These are phyloP conservation scores for Pycnomerus fuliginosus DNA, from an alignment of 2,888 invertebrate genomes.

Conservation along the genomic window DNA sequence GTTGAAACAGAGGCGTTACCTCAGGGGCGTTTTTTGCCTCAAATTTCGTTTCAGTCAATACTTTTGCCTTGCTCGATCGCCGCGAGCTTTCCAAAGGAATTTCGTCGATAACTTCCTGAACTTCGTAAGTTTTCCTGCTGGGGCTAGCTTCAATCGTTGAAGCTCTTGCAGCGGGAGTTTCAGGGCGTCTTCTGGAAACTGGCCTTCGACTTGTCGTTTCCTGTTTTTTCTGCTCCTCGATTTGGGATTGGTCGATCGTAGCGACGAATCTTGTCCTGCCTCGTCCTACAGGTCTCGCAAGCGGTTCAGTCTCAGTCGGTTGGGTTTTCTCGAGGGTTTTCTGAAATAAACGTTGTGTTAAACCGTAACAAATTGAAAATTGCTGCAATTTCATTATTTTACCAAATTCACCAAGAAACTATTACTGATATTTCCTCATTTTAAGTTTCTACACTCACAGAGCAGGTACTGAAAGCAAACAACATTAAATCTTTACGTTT, in stretches of 20 bases:
- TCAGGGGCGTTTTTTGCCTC: conserved; percentile 39
- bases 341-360: too few relatives aligned
- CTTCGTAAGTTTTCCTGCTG: conserved; percentile 41
- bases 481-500: too few relatives aligned
- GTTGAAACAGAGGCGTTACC: conserved; percentile 12
- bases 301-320: too few relatives aligned
- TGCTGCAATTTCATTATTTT: too few relatives aligned
- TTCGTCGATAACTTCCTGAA: conserved; percentile 49
- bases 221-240: conserved; percentile 27
- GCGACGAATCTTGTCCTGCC: conserved; percentile 46
- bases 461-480: too few relatives aligned
- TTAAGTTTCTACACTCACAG: too few relatives aligned
- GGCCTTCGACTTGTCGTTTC: conserved; percentile 13
- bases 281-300: conserved; percentile 33
- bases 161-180: conserved; percentile 6
- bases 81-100: conserved; percentile 40
- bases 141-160: conserved; percentile 5
- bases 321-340: too few relatives aligned
- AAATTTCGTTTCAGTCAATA: conserved; percentile 44
- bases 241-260: conserved; percentile 21
- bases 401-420: too few relatives aligned
- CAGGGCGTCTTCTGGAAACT: conserved; percentile 12
- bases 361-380: too few relatives aligned
- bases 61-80: conserved; percentile 39
- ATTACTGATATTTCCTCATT: too few relatives aligned